Conservation (phyloP, 2,888 invertebrate genomes). For the Stenotaenia linearis region DNA sequence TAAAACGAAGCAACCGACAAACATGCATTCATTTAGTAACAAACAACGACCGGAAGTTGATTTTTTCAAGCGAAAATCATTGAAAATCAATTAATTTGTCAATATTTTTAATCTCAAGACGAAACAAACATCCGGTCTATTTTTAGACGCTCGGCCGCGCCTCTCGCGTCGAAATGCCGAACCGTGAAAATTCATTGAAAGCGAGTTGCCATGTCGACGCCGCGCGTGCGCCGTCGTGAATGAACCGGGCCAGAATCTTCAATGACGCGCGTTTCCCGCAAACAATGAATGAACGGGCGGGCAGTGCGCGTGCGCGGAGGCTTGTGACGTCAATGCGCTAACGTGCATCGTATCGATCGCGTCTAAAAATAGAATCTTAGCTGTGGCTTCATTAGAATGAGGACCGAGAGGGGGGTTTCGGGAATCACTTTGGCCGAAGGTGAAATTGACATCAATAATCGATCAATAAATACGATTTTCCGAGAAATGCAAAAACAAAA, state of each 20-base stretch:
- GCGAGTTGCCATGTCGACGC: not conserved
- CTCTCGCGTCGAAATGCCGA: not conserved
- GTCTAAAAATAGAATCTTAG: not conserved
- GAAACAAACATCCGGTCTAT: not conserved
- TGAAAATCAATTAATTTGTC: not conserved
- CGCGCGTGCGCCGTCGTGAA: not conserved
- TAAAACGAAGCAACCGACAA: not conserved
- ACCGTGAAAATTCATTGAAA: not conserved
- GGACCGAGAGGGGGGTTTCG: not conserved
- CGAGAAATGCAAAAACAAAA: no score
- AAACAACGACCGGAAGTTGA: no score
- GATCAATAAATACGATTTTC: not conserved
- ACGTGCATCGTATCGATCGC: conserved; percentile 5
- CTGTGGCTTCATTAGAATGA: not conserved
- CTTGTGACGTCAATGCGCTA: conserved; percentile 19
- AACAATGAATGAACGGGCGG: not conserved
- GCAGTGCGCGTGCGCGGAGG: not conserved
- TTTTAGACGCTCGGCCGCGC: no score
- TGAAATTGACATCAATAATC: not conserved
- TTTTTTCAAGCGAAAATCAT: no score
- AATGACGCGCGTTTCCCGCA: not conserved
- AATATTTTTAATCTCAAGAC: not conserved
- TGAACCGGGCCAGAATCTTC: not conserved
- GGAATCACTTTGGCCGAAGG: not conserved
- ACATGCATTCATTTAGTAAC: no score